Percentiles rank a stretch among this genome's conserved stretches.
phyloP scores from a whole-genome alignment of 2,888 invertebrate species.

The Hyposoter dolosus region DNA sequence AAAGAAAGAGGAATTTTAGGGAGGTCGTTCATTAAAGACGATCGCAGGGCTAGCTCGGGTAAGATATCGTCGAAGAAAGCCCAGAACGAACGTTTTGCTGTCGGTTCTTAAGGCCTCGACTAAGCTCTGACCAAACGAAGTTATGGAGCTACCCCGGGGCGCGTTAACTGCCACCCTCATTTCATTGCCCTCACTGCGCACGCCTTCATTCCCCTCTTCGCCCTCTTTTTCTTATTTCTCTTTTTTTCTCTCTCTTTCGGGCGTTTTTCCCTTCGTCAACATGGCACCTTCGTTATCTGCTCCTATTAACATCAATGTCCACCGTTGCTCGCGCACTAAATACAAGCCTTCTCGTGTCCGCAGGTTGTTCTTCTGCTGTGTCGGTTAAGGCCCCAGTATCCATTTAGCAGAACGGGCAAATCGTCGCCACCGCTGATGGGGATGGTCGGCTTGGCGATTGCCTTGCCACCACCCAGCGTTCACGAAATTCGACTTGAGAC shows the following conservation, averaged over 20 bases:
- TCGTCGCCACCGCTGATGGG: constrained; percentile 94
- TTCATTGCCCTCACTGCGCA: constrained; percentile 23
- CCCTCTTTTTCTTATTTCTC: no score
- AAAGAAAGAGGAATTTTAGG: no score
- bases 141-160: constrained; percentile 69
- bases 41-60: constrained; percentile 49
- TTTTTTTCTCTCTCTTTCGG: not conserved
- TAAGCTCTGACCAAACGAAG: constrained; percentile 72
- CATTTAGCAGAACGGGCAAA: constrained; percentile 95
- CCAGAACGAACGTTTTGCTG: constrained; percentile 67
- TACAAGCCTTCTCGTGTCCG: constrained; percentile 35
- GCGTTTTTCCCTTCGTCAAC: constrained; percentile 36
- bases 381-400: constrained; percentile 96
- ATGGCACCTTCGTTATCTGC: constrained; percentile 62
- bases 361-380: constrained; percentile 98
- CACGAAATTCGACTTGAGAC: constrained; percentile 98
- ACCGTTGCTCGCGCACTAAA: constrained; percentile 33
- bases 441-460: constrained; percentile 98
- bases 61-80: constrained; percentile 53
- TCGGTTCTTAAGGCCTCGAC: constrained; percentile 64
- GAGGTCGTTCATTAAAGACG: constrained; percentile 70
- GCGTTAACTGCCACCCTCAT: constrained; percentile 67
- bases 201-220: no score
- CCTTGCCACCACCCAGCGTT: constrained; percentile 97
- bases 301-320: constrained; percentile 60